Conservation (phyloP, 53 echinoderm and acorn worm genomes). For the Temnopleurus reevesii region DNA sequence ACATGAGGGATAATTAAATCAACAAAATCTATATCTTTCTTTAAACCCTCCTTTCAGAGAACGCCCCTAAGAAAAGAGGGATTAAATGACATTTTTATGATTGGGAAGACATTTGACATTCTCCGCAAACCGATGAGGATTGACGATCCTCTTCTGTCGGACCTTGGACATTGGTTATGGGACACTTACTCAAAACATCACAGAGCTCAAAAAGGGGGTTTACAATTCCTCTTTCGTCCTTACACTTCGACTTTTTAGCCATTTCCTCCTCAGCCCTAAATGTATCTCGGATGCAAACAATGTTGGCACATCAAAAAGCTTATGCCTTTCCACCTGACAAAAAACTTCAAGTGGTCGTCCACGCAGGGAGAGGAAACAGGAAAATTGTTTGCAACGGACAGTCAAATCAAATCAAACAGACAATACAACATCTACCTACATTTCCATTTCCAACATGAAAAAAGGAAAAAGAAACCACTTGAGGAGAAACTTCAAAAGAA, state of each 20-base stretch:
- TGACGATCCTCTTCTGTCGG: neutral
- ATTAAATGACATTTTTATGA: constrained; percentile 10
- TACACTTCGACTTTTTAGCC: constrained; percentile 37
- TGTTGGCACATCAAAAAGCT: constrained; percentile 44
- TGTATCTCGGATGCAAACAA: neutral
- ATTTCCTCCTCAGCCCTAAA: constrained; percentile 24
- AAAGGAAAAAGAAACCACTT: too few relatives aligned
- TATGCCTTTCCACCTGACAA: constrained; percentile 5
- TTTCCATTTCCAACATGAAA: neutral
- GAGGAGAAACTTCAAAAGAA: neutral
- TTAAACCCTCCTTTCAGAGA: too few relatives aligned
- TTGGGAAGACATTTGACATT: constrained; percentile 6
- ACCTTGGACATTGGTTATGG: neutral
- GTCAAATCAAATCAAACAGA: constrained; percentile 38
- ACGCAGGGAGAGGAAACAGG: neutral
- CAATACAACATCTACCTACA: constrained; percentile 14
- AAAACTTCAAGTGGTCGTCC: neutral
- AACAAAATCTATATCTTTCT: too few relatives aligned
- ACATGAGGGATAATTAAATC: too few relatives aligned
- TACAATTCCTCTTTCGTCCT: neutral
- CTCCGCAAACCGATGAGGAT: constrained; percentile 5
- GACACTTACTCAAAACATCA: neutral
- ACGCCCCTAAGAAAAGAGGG: too few relatives aligned
- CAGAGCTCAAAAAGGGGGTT: constrained; percentile 16
- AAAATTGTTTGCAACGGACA: constrained; percentile 39